These are phyloP conservation scores for Clarias pachynema DNA, from an alignment of 2,797 vertebrate species.

Conservation along the genomic window DNA sequence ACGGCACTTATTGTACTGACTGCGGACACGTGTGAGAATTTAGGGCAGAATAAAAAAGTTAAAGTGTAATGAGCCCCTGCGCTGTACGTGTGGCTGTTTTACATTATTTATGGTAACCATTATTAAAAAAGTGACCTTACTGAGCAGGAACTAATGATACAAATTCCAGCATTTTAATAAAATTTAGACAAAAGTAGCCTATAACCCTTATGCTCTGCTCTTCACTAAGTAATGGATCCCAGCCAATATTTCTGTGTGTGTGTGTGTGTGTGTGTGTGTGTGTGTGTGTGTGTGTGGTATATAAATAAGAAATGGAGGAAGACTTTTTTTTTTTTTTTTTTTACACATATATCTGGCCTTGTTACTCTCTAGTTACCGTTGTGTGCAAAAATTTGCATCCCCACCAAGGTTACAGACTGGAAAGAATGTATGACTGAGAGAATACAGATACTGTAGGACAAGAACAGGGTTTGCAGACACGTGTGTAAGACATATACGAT, in stretches of 20 bases:
- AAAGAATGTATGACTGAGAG: not conserved
- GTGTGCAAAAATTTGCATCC: not conserved
- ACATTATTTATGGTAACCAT: conserved; percentile 34
- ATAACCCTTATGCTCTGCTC: not conserved
- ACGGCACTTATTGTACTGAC: not conserved
- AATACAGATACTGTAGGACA: conserved; percentile 7
- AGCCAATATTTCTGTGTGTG: not conserved
- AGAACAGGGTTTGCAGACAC: not conserved
- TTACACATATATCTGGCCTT: not conserved
- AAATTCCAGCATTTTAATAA: not conserved
- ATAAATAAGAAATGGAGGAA: not conserved
- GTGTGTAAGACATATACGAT: not conserved
- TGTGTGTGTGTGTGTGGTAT: not conserved
- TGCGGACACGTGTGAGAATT: conserved; percentile 18
- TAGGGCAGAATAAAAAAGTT: conserved; percentile 31
- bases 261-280: not conserved
- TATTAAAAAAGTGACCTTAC: conserved; percentile 36
- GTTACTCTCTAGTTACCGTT: not conserved
- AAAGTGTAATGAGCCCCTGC: conserved; percentile 15
- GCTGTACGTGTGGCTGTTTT: conserved; percentile 19
- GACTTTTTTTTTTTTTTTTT: not conserved
- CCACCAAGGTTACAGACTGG: not conserved
- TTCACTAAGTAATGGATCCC: no score
- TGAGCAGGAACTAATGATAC: not conserved
- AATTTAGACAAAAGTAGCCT: not conserved